These are phyloP conservation scores for Heteromyza rotundicornis DNA, from an alignment of 2,888 invertebrate genomes.

Conservation along the genomic window DNA sequence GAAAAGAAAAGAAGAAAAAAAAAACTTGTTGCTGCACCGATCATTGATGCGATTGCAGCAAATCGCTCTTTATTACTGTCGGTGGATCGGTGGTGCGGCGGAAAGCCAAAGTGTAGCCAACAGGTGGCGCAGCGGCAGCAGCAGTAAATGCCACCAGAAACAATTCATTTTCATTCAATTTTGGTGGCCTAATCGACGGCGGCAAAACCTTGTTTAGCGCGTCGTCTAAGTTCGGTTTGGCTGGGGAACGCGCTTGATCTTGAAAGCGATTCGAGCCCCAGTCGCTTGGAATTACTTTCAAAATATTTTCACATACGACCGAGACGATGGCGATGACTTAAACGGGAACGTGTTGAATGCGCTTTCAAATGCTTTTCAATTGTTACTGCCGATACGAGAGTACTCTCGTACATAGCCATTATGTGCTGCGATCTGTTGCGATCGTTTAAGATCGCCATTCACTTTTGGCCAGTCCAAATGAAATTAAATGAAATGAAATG, in stretches of 20 bases:
- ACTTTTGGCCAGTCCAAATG: constrained; percentile 53
- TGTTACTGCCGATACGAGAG: too few relatives aligned
- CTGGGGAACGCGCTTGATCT: neutral
- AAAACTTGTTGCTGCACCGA: too few relatives aligned
- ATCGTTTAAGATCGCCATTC: constrained; percentile 36
- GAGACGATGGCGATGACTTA: neutral
- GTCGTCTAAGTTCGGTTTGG: neutral
- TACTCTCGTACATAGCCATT: too few relatives aligned
- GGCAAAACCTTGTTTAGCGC: too few relatives aligned
- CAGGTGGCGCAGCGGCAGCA: neutral
- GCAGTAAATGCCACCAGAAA: neutral
- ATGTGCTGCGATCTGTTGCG: too few relatives aligned
- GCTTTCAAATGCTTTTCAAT: constrained; percentile 4
- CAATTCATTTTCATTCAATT: too few relatives aligned
- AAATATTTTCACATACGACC: neutral
- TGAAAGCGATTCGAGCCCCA: neutral
- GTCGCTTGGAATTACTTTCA: neutral
- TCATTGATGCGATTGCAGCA: neutral
- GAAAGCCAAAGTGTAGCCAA: neutral
- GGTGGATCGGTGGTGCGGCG: neutral
- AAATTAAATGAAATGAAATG: constrained; percentile 34
- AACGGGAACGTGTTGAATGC: neutral
- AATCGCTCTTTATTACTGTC: too few relatives aligned
- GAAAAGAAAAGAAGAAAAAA: too few relatives aligned
- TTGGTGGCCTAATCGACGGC: too few relatives aligned